A percentile compares a stretch with the other conserved stretches of the same genome.
Conservation (phyloP, 2,797 vertebrate species). For the Tapera naevia region DNA sequence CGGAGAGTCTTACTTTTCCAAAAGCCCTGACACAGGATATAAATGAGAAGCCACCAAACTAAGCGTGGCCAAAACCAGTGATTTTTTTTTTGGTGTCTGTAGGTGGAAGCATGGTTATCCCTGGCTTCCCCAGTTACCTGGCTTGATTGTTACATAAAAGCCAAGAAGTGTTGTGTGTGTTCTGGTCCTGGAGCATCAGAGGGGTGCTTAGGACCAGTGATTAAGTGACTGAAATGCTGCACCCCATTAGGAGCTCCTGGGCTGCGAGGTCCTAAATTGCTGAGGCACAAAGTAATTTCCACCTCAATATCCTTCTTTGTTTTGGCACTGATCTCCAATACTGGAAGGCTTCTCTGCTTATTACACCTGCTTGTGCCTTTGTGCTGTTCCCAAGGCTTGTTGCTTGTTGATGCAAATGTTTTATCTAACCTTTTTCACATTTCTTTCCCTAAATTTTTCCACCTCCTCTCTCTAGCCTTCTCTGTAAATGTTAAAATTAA, state of each 20-base stretch:
- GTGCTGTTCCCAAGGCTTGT: too few species aligned
- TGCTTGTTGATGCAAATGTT: not conserved
- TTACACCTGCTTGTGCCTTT: not conserved
- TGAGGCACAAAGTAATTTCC: not conserved
- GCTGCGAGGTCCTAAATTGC: not conserved
- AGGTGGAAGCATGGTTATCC: not conserved
- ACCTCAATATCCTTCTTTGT: not conserved
- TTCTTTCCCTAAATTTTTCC: not conserved
- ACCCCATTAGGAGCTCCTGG: not conserved
- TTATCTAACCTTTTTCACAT: not conserved
- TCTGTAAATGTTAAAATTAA: slow-evolving; percentile 46
- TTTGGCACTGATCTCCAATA: not conserved
- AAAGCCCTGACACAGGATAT: accelerated
- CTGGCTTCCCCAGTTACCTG: not conserved
- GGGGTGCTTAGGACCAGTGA: not conserved
- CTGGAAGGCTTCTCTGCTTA: not conserved
- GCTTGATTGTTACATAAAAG: not conserved
- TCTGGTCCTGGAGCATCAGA: not conserved
- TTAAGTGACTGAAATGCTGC: not conserved
- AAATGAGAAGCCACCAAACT: not conserved
- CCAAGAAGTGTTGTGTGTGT: accelerated
- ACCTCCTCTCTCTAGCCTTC: slow-evolving; percentile 18
- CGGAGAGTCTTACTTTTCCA: not conserved
- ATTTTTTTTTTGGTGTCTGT: not conserved
- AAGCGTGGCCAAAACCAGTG: accelerated